Base-by-base conservation (phyloP, 2,888 invertebrate species). In the Cerceris rybyensis region DNA sequence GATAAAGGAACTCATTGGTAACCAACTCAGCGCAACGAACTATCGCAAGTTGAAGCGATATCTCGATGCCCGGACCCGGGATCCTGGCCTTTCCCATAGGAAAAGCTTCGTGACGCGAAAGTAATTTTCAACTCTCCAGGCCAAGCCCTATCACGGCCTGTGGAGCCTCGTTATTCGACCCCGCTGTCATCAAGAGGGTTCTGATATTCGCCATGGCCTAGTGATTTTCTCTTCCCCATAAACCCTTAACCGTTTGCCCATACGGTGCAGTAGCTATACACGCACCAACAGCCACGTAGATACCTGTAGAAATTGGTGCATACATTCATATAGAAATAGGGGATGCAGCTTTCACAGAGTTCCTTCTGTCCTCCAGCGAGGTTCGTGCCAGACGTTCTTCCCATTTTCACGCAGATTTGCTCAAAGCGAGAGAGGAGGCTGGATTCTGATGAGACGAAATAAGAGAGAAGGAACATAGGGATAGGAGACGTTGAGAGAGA, bases 401-500 rank as follows among this genome's bases (percentile, higher is more conserved):
- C 76, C 85, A 86, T 90, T 89, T 87, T 85, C 86, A 87, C 88
- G 86, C 83, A 88, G 85, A 89, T 89, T 85, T 87, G 82, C 86
- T 87, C 85, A 85, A 87, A 88, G 85, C 75, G 70, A 83, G 83
- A 72, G 60, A 76, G 63, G 70, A 66, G 70, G 46, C 54, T 42
- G 66, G 60, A 80, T 54, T 42, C 60, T 14, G 17, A 16, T 11
- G 52, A 57, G 55, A 55, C 52, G 16, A 39, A n/a, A 46, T n/a
- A 43, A 5, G 6, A 42, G 14, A 16, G 46, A 70, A 57, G 17
- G 41, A 41, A 17, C 41, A 7, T 5, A 13, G 42, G 39, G 11
- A 1, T n/a, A 28, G 28, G n/a, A 28, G 17, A 16, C 1, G 59
- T 54, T 66, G 58, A 67, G 58, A 63, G 70, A 8, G n/a, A n/a